These are phyloP conservation scores for Drosophila pseudoobscura DNA, from an alignment of 1,140 invertebrate genomes.

Conservation along the genomic window DNA sequence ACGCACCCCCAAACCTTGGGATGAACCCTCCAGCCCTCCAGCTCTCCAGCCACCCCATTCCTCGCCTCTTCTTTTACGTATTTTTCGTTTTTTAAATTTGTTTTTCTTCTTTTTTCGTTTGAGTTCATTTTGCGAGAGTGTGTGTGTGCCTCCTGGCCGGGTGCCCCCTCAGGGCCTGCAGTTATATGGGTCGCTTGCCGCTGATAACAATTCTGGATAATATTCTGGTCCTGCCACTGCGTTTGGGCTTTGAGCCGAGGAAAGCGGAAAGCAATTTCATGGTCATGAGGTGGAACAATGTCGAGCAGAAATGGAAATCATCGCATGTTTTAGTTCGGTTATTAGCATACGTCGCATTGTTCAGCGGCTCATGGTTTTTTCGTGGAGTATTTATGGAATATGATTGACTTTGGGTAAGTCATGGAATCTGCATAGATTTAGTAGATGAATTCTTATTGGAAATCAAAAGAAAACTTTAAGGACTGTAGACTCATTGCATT, in stretches of 20 bases:
- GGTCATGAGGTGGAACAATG: slow-evolving; percentile 69
- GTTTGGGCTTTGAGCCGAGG: slow-evolving; percentile 4
- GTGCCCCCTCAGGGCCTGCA: slow-evolving; percentile 40
- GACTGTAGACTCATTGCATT: too few species aligned
- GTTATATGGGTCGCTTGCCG: slow-evolving; percentile 76
- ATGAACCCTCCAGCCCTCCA: slow-evolving; percentile 45
- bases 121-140: slow-evolving; percentile 63
- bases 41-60: slow-evolving; percentile 20
- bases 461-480: too few species aligned
- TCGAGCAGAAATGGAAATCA: slow-evolving; percentile 3
- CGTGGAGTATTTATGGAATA: background rate
- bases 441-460: too few species aligned
- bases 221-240: slow-evolving; percentile 21
- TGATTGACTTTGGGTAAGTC: background rate
- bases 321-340: slow-evolving; percentile 11
- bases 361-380: background rate
- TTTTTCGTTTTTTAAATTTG: slow-evolving; percentile 45
- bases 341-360: slow-evolving; percentile 22
- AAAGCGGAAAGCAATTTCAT: slow-evolving; percentile 71
- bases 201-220: slow-evolving; percentile 65
- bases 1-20: slow-evolving; percentile 57
- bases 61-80: slow-evolving; percentile 15
- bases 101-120: slow-evolving; percentile 62
- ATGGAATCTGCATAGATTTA: background rate
- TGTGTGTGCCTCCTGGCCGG: slow-evolving; percentile 20